These are phyloP conservation scores for Lasius platythorax DNA, from an alignment of 2,888 invertebrate genomes.

Conservation along the genomic window DNA sequence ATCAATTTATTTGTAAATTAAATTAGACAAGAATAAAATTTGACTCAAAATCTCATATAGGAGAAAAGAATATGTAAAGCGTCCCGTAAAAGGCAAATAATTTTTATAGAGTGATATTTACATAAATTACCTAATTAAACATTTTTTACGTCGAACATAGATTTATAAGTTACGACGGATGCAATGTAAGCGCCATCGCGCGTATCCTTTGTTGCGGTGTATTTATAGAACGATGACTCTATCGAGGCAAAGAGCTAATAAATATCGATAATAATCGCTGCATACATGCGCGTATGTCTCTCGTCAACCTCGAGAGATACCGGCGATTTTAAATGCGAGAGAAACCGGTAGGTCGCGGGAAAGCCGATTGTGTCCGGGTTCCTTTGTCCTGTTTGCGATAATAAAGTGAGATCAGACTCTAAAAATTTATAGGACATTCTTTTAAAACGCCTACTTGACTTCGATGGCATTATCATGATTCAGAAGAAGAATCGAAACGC, in stretches of 20 bases:
- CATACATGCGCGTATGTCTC: neutral
- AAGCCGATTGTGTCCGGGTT: neutral
- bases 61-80: neutral
- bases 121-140: neutral
- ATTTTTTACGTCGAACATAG: neutral
- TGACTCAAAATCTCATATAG: neutral
- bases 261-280: slow-evolving; percentile 57
- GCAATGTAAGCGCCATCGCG: neutral
- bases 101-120: neutral
- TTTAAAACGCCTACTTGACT: slow-evolving; percentile 2
- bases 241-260: slow-evolving; percentile 57
- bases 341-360: neutral
- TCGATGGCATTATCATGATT: neutral
- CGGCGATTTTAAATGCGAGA: neutral
- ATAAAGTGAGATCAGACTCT: slow-evolving; percentile 6
- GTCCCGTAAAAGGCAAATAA: neutral
- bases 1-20: neutral
- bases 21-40: neutral
- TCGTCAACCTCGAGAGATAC: slow-evolving; percentile 21
- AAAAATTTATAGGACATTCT: neutral
- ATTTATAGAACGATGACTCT: slow-evolving; percentile 70
- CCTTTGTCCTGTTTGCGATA: slow-evolving; percentile 7
- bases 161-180: slow-evolving; percentile 5
- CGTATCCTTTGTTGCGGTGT: slow-evolving; percentile 46
- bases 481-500: neutral